Evolutionary conservation across 2,888 invertebrate species (phyloP).

Genomic region (Gnatocerus cornutus): DNA sequence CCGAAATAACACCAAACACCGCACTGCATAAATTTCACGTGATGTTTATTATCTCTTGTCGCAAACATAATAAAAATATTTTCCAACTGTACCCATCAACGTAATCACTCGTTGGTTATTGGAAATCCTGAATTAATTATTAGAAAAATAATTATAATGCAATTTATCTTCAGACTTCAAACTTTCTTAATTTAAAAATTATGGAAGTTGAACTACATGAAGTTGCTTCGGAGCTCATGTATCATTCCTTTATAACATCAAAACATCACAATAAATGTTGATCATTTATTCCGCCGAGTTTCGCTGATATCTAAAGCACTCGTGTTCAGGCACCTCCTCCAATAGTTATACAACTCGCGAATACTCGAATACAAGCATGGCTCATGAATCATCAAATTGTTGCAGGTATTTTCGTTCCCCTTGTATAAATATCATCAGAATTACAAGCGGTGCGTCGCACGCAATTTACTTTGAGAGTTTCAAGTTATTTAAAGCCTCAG

Average conservation of each 20-base stretch:
- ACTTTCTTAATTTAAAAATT: no score
- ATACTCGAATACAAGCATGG: not conserved
- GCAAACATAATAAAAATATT: constrained; percentile 33
- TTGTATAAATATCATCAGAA: constrained; percentile 26
- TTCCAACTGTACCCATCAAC: constrained; percentile 13
- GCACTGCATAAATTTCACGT: constrained; percentile 17
- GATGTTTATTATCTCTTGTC: constrained; percentile 19
- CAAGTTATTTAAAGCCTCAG: constrained; percentile 30
- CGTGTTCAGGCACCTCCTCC: no score
- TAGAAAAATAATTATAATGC: no score
- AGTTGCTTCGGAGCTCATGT: no score
- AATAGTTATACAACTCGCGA: not conserved
- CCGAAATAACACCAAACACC: constrained; percentile 20
- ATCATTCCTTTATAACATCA: no score
- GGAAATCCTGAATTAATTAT: not conserved
- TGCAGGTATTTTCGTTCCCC: constrained; percentile 17
- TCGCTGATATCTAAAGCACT: no score
- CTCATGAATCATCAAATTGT: constrained; percentile 18
- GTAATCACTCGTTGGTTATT: constrained; percentile 1
- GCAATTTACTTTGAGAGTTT: constrained; percentile 26
- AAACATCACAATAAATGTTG: no score
- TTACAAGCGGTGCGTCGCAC: constrained; percentile 33
- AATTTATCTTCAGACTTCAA: no score
- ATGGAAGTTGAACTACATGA: no score
- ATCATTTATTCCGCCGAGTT: no score